These are phyloP conservation scores for Hemitrygon akajei DNA, from an alignment of 2,797 vertebrate genomes.

Conservation along the genomic window DNA sequence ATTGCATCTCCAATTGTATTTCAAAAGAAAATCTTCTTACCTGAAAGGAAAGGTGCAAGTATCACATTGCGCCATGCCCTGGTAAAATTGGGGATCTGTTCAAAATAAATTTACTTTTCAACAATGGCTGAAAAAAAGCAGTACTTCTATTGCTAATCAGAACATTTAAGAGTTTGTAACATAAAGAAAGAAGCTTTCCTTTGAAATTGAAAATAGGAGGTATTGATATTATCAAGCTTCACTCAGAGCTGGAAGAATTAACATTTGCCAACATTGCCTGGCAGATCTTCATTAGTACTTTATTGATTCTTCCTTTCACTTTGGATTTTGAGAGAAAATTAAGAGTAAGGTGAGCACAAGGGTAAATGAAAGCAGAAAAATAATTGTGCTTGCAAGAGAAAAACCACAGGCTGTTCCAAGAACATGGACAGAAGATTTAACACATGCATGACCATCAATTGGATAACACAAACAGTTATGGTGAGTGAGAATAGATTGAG, in stretches of 20 bases:
- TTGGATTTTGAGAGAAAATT: neutral
- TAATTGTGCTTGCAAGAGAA: neutral
- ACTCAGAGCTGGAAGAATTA: neutral
- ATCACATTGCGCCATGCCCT: slow-evolving; percentile 74
- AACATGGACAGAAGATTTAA: neutral
- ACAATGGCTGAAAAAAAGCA: neutral
- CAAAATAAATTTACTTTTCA: neutral
- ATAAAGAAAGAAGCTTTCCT: neutral
- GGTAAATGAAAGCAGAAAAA: neutral
- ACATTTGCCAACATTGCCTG: neutral
- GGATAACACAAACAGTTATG: too few relatives aligned
- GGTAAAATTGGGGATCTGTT: slow-evolving; percentile 59
- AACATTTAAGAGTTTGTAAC: neutral
- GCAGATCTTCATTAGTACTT: neutral
- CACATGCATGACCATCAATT: neutral
- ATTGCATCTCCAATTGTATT: neutral
- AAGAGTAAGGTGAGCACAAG: neutral
- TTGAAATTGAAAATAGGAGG: too few relatives aligned
- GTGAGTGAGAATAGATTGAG: neutral
- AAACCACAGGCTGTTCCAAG: neutral
- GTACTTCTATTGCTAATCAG: neutral
- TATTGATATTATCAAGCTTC: neutral
- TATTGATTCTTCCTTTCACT: neutral
- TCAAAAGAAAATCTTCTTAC: slow-evolving; percentile 50
- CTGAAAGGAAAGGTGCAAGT: slow-evolving; percentile 77